Conservation (phyloP, 2,113 vertebrate genomes). For the Trematomus loennbergii region DNA sequence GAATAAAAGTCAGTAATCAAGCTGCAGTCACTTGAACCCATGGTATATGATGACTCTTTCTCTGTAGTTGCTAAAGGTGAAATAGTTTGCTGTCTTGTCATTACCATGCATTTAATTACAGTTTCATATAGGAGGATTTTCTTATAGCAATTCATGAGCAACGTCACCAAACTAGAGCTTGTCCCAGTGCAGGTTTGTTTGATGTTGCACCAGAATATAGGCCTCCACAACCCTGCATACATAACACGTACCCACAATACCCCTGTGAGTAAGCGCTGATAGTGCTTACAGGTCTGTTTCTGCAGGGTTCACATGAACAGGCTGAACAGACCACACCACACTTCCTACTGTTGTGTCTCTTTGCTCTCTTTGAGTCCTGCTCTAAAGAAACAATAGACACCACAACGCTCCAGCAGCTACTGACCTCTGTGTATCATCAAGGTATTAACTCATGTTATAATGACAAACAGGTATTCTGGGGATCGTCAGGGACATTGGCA, state of each 20-base stretch:
- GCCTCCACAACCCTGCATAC: not conserved
- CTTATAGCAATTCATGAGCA: not conserved
- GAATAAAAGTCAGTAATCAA: no score
- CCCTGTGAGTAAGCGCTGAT: constrained; percentile 38
- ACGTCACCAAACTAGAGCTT: not conserved
- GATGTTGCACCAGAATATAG: constrained; percentile 12
- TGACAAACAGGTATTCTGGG: not conserved
- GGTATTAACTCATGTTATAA: not conserved
- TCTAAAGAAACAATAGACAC: constrained; percentile 15
- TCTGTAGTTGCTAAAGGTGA: not conserved
- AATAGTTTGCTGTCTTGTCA: not conserved
- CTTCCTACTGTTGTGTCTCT: constrained; percentile 36
- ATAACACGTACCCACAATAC: constrained; percentile 26
- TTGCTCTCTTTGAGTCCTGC: not conserved
- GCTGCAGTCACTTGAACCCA: no score
- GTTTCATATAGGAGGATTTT: not conserved
- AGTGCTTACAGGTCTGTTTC: constrained; percentile 22
- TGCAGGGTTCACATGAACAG: constrained; percentile 17
- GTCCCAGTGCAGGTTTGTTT: constrained; percentile 16
- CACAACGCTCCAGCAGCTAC: not conserved
- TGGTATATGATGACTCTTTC: not conserved
- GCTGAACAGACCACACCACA: constrained; percentile 41
- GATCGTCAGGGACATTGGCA: not conserved
- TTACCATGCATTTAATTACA: not conserved
- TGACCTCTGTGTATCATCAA: not conserved